These are phyloP conservation scores for Orientallactaga bullata DNA, from an alignment of 2,113 vertebrate genomes.

Conservation along the genomic window DNA sequence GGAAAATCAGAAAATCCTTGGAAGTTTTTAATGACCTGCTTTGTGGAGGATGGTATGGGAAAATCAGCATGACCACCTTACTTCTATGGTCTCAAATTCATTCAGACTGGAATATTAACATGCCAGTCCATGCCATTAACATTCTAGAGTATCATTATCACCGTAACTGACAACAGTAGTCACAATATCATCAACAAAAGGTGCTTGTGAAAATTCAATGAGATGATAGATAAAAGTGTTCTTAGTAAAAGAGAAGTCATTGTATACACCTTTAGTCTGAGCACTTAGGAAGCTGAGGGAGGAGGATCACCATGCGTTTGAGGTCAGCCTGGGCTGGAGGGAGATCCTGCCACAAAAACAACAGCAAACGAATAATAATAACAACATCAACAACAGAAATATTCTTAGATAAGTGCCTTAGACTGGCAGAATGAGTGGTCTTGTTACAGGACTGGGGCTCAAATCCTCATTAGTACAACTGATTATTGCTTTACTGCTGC, in stretches of 20 bases:
- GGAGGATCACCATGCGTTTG: too few species aligned
- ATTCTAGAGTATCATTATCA: background rate
- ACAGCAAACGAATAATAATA: too few species aligned
- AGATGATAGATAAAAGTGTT: background rate
- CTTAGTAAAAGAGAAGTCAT: background rate
- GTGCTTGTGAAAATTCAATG: background rate
- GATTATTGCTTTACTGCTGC: background rate
- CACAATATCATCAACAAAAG: background rate
- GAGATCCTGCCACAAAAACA: too few species aligned
- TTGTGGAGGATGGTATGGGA: background rate
- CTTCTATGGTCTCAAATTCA: background rate
- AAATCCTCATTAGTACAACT: background rate
- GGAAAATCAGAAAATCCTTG: background rate
- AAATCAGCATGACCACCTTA: background rate
- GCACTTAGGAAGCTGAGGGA: too few species aligned
- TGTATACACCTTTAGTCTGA: too few species aligned
- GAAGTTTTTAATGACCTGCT: background rate
- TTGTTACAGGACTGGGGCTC: too few species aligned
- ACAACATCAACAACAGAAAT: too few species aligned
- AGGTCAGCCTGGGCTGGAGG: too few species aligned
- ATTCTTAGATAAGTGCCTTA: background rate
- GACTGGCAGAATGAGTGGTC: background rate
- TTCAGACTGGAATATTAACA: background rate
- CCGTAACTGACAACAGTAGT: background rate
- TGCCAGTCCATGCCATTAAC: background rate